Evolutionary conservation across 2,113 vertebrate genomes (phyloP).

Genomic region (Gorilla gorilla): DNA sequence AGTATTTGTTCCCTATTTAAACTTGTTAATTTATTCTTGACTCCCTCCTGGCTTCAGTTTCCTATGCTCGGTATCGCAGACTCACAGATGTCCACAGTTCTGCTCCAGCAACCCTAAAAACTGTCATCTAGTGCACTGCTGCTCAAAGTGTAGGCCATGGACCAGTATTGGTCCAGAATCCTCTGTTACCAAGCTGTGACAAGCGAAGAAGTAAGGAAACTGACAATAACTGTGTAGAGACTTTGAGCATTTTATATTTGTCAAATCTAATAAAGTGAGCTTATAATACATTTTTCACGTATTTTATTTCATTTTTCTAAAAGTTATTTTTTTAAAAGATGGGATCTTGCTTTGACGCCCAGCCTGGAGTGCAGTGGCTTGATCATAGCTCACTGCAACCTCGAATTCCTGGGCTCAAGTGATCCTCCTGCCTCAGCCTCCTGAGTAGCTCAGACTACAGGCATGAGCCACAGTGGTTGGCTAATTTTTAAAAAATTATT

Average conservation of each 20-base stretch:
- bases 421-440: not conserved
- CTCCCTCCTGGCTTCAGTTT: not conserved
- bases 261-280: not conserved
- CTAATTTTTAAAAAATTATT: not conserved
- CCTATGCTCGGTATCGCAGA: not conserved
- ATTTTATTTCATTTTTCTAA: slow-evolving; percentile 1
- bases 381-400: not conserved
- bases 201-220: not conserved
- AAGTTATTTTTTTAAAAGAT: not conserved
- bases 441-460: not conserved
- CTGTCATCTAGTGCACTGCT: not conserved
- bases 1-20: slow-evolving; percentile 25
- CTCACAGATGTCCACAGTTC: not conserved
- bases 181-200: not conserved
- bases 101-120: not conserved
- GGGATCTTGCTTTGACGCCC: no score
- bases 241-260: not conserved
- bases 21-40: slow-evolving; percentile 15
- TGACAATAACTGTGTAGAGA: not conserved
- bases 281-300: not conserved
- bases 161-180: not conserved
- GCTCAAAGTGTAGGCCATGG: not conserved
- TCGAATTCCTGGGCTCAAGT: not conserved
- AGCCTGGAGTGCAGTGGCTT: not conserved
- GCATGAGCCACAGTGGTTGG: not conserved